Conservation (phyloP, 1,140 invertebrate genomes). For the Drosophila aff. region DNA sequence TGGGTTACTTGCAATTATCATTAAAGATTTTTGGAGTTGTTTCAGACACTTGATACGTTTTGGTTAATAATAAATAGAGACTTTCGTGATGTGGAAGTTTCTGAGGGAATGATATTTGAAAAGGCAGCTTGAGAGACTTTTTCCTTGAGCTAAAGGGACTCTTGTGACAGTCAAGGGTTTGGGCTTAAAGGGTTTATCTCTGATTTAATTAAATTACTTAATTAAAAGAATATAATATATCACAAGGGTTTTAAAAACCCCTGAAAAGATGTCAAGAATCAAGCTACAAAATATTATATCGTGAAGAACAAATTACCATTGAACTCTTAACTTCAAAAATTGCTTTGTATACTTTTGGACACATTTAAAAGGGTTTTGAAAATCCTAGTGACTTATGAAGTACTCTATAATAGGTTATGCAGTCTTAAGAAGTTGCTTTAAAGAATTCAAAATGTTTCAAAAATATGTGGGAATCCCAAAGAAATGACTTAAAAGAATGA, state of each 20-base stretch:
- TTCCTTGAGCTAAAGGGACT: neutral
- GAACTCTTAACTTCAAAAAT: no score
- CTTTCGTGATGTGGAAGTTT: conserved; percentile 1
- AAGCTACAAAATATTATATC: no score
- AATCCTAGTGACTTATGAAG: no score
- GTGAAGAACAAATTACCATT: no score
- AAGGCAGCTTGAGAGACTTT: neutral
- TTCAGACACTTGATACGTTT: conserved; percentile 7
- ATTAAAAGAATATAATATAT: no score
- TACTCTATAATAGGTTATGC: neutral
- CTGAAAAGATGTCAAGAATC: no score
- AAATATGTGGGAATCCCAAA: neutral
- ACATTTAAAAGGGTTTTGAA: no score
- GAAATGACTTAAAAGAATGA: neutral
- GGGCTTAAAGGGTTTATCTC: neutral
- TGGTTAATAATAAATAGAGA: conserved; percentile 5
- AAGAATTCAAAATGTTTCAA: neutral
- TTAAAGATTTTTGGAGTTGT: conserved; percentile 4
- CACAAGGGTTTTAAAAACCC: no score
- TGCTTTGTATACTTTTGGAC: no score
- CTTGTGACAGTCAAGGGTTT: neutral
- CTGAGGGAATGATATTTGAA: no score
- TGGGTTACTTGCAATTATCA: conserved; percentile 23
- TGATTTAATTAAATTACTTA: no score
- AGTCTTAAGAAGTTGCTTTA: neutral